Evolutionary conservation across 2,113 vertebrate genomes (phyloP).

Genomic region (Phainopepla nitens): DNA sequence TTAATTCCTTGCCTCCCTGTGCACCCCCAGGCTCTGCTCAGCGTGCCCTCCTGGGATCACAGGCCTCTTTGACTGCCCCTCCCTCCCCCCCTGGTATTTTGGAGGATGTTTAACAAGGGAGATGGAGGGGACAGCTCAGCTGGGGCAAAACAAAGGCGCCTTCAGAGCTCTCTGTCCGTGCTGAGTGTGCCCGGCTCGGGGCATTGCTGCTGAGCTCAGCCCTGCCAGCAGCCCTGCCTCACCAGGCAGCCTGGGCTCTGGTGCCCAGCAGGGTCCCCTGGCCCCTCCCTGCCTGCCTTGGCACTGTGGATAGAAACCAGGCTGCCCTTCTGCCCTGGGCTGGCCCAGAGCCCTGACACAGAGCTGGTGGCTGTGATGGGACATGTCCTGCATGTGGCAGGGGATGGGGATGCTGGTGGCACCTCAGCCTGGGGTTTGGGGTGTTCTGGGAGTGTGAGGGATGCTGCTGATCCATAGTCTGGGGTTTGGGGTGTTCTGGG

Average conservation of each 20-base stretch:
- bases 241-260: accelerated
- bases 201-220: not conserved
- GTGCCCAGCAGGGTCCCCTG: not conserved
- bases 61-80: conserved; percentile 18
- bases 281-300: not conserved
- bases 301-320: not conserved
- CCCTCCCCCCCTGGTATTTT: not conserved
- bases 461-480: not conserved
- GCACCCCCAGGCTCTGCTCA: not conserved
- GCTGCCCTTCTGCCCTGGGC: not conserved
- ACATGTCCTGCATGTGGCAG: accelerated
- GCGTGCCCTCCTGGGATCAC: not conserved
- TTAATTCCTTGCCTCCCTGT: not conserved
- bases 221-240: not conserved
- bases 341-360: not conserved
- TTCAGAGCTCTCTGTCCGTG: not conserved
- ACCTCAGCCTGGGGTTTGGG: accelerated
- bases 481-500: not conserved
- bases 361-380: not conserved
- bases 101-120: conserved; percentile 51
- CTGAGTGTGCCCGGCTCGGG: not conserved
- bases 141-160: conserved; percentile 55
- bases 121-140: conserved; percentile 48
- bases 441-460: not conserved
- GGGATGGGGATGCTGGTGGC: not conserved